Conservation (phyloP, 37 sponge, comb jelly and placozoan species). For the Amphimedon queenslandica region DNA sequence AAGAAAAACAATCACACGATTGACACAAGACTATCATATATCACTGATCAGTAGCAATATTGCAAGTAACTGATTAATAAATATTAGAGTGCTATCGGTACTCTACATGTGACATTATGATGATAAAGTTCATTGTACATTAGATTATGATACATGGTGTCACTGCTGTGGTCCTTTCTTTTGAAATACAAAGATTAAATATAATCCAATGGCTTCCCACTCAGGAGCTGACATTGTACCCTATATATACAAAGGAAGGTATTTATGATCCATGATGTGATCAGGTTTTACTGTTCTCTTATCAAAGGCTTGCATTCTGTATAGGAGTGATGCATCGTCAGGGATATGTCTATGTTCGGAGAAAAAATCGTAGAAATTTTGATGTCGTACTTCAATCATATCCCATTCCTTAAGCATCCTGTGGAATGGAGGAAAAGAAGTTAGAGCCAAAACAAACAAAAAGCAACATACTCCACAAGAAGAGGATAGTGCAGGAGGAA, state of each 20-base stretch:
- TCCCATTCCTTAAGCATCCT: constrained; percentile 78
- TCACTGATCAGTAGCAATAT: no score
- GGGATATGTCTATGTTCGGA: constrained; percentile 32
- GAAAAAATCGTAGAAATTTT: constrained; percentile 84
- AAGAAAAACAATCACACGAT: no score
- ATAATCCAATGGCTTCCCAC: constrained; percentile 87
- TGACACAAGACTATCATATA: no score
- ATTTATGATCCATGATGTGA: neutral
- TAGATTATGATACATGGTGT: no score
- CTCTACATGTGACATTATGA: no score
- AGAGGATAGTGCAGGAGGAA: constrained; percentile 94
- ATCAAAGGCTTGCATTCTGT: constrained; percentile 77
- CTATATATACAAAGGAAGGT: constrained; percentile 13
- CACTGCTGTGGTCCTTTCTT: no score
- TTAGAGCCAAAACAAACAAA: neutral
- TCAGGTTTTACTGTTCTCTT: constrained; percentile 17
- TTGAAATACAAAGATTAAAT: constrained; percentile 67
- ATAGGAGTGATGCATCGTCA: constrained; percentile 55
- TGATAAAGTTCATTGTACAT: no score
- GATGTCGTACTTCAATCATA: constrained; percentile 62
- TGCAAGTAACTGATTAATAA: no score
- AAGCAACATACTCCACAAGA: constrained; percentile 52
- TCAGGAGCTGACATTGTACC: constrained; percentile 72
- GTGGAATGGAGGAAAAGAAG: constrained; percentile 3
- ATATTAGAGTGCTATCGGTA: no score